Base-by-base conservation (phyloP, 2,888 invertebrate genomes). In the Cenopis cana region DNA sequence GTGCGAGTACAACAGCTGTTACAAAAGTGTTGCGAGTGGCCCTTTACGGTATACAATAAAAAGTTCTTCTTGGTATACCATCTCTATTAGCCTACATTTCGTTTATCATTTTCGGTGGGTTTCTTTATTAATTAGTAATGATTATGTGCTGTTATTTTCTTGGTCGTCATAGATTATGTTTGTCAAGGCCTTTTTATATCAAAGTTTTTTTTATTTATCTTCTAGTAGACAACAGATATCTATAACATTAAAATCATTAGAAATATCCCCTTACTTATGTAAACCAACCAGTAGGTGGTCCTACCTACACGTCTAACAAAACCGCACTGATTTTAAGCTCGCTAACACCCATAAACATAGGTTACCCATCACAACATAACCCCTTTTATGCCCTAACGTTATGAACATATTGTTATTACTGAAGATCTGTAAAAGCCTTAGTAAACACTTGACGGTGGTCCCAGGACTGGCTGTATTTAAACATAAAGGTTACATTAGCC, bases 361-460 rank as follows among this genome's bases (percentile, higher is more conserved):
- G 67, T 56, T 50, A 60, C 41, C 60, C 69, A 24, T 55, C 59
- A 52, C 59, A 56, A 18, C 52, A 38, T 49, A 49, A 49, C 49
- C 57, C 41, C 64, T 70, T 71, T 71, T 61, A 71, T 71, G 67
- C 60, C 69, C 70, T 70, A 71, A 67, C 61, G 54, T 71, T 61
- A 68, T 61, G 61, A 71, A 55, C 71, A 67, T 71, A 67, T 67
- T 70, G 66, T 71, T 67, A 71, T 71, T 71, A 67, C 71, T 60
- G 65, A 67, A 67, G 66, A 87, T 84, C 84, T 85, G 82, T 82
- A 77, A 79, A 81, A 79, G 70, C 69, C 69, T 69, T 65, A 80
- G 85, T 84, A 92, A 93, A 92, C 88, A 91, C 79, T 83, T 79
- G 84, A 82, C 79, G 93, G 93, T 93, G 93, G 93, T 92, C 93